Base-by-base conservation (phyloP, 2,113 vertebrate species). In the Podocnemis expansa region DNA sequence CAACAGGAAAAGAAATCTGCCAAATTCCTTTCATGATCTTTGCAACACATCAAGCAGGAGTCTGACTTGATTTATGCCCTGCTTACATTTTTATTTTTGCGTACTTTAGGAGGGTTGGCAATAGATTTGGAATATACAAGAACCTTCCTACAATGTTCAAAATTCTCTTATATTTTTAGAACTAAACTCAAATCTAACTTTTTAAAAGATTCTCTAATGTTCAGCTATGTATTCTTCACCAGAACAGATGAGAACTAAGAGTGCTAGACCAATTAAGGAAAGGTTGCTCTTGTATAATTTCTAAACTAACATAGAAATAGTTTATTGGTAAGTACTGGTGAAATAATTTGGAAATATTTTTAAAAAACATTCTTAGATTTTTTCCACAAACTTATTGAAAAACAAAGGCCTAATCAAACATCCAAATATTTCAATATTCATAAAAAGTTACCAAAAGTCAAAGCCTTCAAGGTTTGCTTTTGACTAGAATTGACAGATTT, bases 11-110 rank as follows among this genome's bases (percentile, higher is more conserved):
- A 6, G 25, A 96, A 95, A 49, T 79, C 82, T 86, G n/a, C 86
- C 87, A 89, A 97, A 95, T 63, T 60, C 29, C 73, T 86, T 89
- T 87, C 29, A 80, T 58, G 45, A 3, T 87, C 78, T 95, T 94
- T 92, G 31, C 17, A 10, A 90, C 13, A 88, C 19, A 76, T 41
- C 52, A 67, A 93, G 70, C 84, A 88, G 49, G 41, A 84, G 78
- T 60, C 79, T 92, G 85, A 56, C 82, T 51, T 56, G 76, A 95
- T 84, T 91, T 91, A 88, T 78, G 82, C 29, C 12, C 52, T 87
- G 31, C 17, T n/a, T 78, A 75, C 11, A 1, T 90, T 93, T 97
- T 80, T 78, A 89, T 76, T 88, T 95, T 91, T 94, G 90, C 13
- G 76, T 78, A 96, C 92, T 52, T 60, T 78, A 84, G 16, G 25